Evolutionary conservation across 2,113 vertebrate genomes (phyloP).

Genomic region (Pelobates fuscus): DNA sequence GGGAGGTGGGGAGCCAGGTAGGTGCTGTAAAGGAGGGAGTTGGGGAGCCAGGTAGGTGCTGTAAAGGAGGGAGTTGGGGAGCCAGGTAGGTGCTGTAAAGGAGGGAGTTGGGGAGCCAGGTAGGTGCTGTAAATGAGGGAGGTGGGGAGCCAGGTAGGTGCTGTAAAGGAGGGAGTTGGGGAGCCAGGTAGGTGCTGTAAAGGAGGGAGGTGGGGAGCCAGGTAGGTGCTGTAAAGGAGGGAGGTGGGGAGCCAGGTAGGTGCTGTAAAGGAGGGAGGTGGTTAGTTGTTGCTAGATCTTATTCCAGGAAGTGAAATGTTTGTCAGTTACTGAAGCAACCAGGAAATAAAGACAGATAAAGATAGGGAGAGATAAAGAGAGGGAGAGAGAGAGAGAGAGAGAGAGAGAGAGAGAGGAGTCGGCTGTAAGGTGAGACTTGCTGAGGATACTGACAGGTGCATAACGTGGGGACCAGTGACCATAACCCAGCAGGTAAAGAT

Average conservation of each 20-base stretch:
- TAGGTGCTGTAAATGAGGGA: background rate
- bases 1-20: background rate
- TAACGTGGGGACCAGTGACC: too few relatives aligned
- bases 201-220: background rate
- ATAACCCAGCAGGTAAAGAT: too few relatives aligned
- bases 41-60: background rate
- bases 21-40: background rate
- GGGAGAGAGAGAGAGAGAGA: background rate
- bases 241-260: background rate
- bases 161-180: background rate
- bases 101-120: background rate
- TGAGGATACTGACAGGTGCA: background rate
- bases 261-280: background rate
- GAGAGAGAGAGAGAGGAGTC: background rate
- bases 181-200: background rate
- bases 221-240: background rate
- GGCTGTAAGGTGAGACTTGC: too few relatives aligned
- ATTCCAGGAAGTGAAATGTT: slow-evolving; percentile 11
- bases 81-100: background rate
- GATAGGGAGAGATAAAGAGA: background rate
- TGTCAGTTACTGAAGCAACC: background rate
- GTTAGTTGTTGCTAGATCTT: background rate
- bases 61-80: background rate
- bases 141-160: background rate
- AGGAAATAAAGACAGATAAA: background rate